These are phyloP conservation scores for Pristionchus entomophagus DNA, from an alignment of 2,888 invertebrate genomes.

Conservation along the genomic window DNA sequence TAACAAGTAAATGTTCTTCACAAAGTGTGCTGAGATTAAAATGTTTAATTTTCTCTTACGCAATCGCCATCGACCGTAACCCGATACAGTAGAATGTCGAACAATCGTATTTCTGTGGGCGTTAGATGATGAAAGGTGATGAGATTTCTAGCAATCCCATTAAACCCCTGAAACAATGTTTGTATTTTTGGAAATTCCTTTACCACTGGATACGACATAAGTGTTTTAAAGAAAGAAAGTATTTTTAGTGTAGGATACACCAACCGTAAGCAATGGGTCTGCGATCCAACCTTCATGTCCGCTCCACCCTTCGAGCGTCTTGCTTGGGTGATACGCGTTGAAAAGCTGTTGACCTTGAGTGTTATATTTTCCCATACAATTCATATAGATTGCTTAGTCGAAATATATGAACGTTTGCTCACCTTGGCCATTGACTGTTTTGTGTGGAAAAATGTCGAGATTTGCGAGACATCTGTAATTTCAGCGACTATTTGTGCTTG, in stretches of 20 bases:
- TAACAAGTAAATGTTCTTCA: too few species aligned
- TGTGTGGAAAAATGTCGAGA: too few species aligned
- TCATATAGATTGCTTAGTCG: too few species aligned
- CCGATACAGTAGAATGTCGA: constrained; percentile 59
- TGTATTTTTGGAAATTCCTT: not conserved
- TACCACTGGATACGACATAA: not conserved
- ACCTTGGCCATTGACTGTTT: too few species aligned
- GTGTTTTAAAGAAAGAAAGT: too few species aligned
- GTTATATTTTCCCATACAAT: too few species aligned
- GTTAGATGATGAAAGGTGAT: constrained; percentile 60
- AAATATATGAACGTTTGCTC: too few species aligned
- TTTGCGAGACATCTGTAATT: not conserved
- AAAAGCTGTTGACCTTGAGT: too few species aligned
- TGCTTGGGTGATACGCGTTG: constrained; percentile 52
- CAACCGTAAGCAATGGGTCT: not conserved
- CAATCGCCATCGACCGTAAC: not conserved
- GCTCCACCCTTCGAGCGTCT: constrained; percentile 38
- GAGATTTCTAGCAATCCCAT: constrained; percentile 57
- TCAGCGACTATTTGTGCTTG: too few species aligned
- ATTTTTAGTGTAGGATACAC: too few species aligned
- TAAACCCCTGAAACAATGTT: constrained; percentile 53
- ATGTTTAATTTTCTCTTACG: too few species aligned
- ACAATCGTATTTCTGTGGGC: constrained; percentile 56
- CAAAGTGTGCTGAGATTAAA: too few species aligned
- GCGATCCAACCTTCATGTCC: not conserved